Base-by-base conservation (phyloP, 2,797 vertebrate species). In the Staurois parvus region DNA sequence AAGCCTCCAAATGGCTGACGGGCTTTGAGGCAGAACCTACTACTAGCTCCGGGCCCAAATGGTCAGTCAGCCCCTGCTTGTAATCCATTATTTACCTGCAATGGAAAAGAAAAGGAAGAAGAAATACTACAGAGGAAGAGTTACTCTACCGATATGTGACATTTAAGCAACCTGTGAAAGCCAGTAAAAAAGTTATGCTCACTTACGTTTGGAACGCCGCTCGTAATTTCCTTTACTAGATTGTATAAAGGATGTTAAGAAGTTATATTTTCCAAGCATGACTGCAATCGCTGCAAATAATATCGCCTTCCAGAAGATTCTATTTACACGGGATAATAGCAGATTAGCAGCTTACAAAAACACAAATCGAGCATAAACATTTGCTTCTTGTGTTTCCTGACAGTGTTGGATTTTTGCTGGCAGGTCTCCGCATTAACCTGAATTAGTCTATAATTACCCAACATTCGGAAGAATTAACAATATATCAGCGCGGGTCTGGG, bases 321-420 rank as follows among this genome's bases (percentile, higher is more conserved):
- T 24, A 17, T n/a, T 34, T 72, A 13, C 7, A 21, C 21, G 15
- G 69, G 69, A 72, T 40, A 72, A 72, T 40, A 72, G 69, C 69
- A 72, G 72, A 73, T 73, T 73, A 73, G 37, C 40, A 34, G 72
- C 21, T 73, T 42, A 34, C 21, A 72, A 72, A 48, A 29, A 29
- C 13, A 48, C 7, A 4, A 8, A 19, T 24, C 17, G 19, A 59
- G 17, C 5, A 19, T 10, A 34, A 34, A n/a, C 56, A 75, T 77
- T 76, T 34, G 12, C 21, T 37, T 62, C 12, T 64, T 34, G 24
- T 64, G 37, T 28, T 77, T 45, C n/a, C 69, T 72, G 32, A 9
- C 69, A 37, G 19, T 40, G 37, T 42, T 17, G 26, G 21, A 64
- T 42, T 28, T n/a, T 67, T 67, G 56, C 76, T 66, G 1, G 59